Percentiles rank a stretch among this genome's conserved stretches.
Conservation (phyloP, 2,888 invertebrate genomes). For the Polia nebulosa region DNA sequence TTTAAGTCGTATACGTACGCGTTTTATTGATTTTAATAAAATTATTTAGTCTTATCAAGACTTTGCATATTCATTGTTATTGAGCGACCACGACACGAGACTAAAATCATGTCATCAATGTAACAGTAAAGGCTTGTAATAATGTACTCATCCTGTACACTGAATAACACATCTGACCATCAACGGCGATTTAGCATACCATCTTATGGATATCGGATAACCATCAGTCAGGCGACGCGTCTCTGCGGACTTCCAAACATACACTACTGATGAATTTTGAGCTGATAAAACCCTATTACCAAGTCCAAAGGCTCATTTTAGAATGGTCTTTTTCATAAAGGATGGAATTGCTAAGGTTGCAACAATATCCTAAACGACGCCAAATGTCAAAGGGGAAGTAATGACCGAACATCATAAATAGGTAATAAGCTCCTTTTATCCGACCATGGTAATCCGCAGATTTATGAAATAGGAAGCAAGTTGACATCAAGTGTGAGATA, state of each 20-base stretch:
- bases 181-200: slow-evolving; percentile 66
- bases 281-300: slow-evolving; percentile 35
- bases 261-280: slow-evolving; percentile 18
- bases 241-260: slow-evolving; percentile 53
- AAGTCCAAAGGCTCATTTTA: slow-evolving; percentile 52
- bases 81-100: slow-evolving; percentile 25
- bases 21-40: slow-evolving; percentile 22
- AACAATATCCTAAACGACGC: slow-evolving; percentile 69
- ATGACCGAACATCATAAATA: slow-evolving; percentile 73
- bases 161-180: slow-evolving; percentile 71
- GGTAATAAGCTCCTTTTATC: slow-evolving; percentile 67
- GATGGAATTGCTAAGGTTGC: slow-evolving; percentile 51
- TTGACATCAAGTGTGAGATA: slow-evolving; percentile 70
- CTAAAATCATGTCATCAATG: slow-evolving; percentile 54
- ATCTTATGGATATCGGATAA: slow-evolving; percentile 73
- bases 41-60: slow-evolving; percentile 10
- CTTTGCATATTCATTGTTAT: slow-evolving; percentile 23
- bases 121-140: slow-evolving; percentile 50
- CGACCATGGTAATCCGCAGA: slow-evolving; percentile 68
- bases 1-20: no score
- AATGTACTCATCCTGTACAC: slow-evolving; percentile 56
- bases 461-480: slow-evolving; percentile 75
- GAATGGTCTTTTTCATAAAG: background rate
- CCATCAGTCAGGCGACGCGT: slow-evolving; percentile 70
- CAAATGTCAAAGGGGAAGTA: slow-evolving; percentile 76